Conservation (phyloP, 2,888 invertebrate genomes). For the Andrena chrysosceles region DNA sequence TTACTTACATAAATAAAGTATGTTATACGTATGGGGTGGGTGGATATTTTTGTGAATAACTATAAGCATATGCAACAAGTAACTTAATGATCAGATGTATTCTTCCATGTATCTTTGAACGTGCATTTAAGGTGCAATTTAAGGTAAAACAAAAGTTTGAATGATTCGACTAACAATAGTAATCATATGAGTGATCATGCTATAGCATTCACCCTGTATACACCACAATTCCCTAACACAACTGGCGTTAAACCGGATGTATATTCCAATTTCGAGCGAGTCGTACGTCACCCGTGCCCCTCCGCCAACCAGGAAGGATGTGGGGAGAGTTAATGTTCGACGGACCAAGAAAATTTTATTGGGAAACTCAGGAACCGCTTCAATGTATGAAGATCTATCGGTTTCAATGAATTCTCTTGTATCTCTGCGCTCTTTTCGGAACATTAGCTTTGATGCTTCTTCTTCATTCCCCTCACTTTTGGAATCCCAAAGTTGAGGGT, state of each 20-base stretch:
- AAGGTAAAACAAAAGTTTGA: no score
- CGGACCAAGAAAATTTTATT: slow-evolving; percentile 64
- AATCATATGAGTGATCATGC: neutral
- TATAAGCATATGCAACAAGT: no score
- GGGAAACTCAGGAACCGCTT: slow-evolving; percentile 47
- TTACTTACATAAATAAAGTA: no score
- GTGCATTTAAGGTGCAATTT: no score
- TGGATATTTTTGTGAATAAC: no score
- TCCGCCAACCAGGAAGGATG: slow-evolving; percentile 14
- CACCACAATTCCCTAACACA: neutral
- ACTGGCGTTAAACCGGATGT: slow-evolving; percentile 26
- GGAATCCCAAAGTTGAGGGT: neutral
- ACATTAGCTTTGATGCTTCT: slow-evolving; percentile 57
- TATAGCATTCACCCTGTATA: neutral
- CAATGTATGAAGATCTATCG: slow-evolving; percentile 52
- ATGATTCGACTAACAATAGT: neutral
- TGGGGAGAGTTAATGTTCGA: slow-evolving; percentile 50
- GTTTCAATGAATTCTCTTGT: slow-evolving; percentile 46
- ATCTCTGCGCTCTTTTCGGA: slow-evolving; percentile 48
- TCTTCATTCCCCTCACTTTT: slow-evolving; percentile 2
- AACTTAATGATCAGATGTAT: no score
- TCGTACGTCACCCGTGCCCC: slow-evolving; percentile 20
- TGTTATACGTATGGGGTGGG: no score
- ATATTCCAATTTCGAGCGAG: slow-evolving; percentile 26
- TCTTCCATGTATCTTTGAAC: no score